phyloP scores from a whole-genome alignment of 2,797 vertebrate species.

The Aplochiton taeniatus region DNA sequence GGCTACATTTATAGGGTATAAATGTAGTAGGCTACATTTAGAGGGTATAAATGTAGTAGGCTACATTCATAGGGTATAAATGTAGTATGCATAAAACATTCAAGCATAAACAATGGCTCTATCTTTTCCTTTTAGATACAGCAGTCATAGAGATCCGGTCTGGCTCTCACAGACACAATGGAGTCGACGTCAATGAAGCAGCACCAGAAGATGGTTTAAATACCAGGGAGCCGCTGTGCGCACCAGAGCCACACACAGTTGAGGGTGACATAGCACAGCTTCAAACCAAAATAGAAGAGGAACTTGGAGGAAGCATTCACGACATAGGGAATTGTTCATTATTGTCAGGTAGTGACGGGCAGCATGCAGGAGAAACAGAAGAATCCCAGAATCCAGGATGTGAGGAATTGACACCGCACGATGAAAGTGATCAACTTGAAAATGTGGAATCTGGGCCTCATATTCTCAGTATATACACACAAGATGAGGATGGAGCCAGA shows the following conservation, averaged over 20 bases:
- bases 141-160: constrained; percentile 30
- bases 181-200: constrained; percentile 29
- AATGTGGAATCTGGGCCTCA: constrained; percentile 15
- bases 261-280: constrained; percentile 22
- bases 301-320: constrained; percentile 10
- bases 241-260: constrained; percentile 2
- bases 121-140: constrained; percentile 20
- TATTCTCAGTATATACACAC: constrained; percentile 23
- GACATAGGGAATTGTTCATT: constrained; percentile 12
- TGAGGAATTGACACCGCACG: not conserved
- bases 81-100: not conserved
- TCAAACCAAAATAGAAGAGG: constrained; percentile 31
- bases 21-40: no score
- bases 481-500: not conserved
- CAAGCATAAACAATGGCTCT: not conserved
- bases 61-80: not conserved
- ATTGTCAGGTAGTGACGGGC: not conserved
- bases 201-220: constrained; percentile 1
- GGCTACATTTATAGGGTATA: no score
- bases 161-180: constrained; percentile 47
- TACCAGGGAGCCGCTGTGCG: constrained; percentile 18
- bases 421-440: constrained; percentile 16
- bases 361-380: not conserved
- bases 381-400: not conserved
- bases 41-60: no score